Conservation (phyloP, 2,888 invertebrate genomes). For the Candidula unifasciata region DNA sequence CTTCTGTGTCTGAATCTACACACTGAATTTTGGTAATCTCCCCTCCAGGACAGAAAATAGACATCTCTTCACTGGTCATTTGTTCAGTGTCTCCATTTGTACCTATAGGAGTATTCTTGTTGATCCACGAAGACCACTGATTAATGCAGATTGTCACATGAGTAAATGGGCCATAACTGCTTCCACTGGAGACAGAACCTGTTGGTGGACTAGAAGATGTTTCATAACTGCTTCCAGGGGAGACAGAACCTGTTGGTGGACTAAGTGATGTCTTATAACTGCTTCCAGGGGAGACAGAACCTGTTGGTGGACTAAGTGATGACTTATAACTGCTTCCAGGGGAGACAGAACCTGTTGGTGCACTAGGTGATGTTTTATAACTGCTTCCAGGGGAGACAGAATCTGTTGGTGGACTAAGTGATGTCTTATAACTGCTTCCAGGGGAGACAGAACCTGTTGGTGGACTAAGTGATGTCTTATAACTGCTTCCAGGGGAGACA, state of each 20-base stretch:
- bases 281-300: neutral
- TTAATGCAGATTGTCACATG: slow-evolving; percentile 4
- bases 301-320: no score
- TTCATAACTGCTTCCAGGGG: neutral
- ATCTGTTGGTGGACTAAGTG: no score
- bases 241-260: neutral
- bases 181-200: neutral
- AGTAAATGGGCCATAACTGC: neutral
- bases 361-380: no score
- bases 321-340: neutral
- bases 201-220: neutral
- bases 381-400: neutral
- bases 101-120: slow-evolving; percentile 61
- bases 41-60: slow-evolving; percentile 64
- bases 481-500: neutral
- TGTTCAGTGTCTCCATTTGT: slow-evolving; percentile 62
- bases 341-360: neutral
- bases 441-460: no score
- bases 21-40: slow-evolving; percentile 70
- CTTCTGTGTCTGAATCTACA: slow-evolving; percentile 59
- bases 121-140: slow-evolving; percentile 67
- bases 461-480: no score
- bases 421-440: no score
- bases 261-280: no score
- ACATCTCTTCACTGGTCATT: slow-evolving; percentile 59